Evolutionary conservation across 1,140 invertebrate species (phyloP), one percentile per base, ranked within the genome.

Genomic region (Leptonema lineaticorne): DNA sequence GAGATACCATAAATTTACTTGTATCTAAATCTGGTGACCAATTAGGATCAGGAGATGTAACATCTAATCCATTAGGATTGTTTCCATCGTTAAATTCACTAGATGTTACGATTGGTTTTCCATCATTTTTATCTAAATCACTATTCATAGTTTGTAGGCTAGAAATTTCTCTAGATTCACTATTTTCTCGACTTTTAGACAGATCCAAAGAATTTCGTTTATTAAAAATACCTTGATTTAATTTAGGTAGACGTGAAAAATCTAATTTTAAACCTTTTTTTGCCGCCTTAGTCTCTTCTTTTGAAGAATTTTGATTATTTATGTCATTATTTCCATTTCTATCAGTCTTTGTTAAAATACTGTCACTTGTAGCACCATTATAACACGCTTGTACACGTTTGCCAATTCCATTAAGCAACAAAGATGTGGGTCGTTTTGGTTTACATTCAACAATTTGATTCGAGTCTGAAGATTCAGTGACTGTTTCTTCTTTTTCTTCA

Each of bases 231-330:
- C 65, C 30, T 77, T 79, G 81, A 75, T 82, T 83, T 58, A 81
- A 79, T 78, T 78, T 80, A 69, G 85, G 85, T 72, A 87, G 84
- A 74, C 84, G 86, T 11, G 83, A 86, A 65, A 91, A 82, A 78
- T 91, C 89, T 70, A 91, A 79, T 79, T 88, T 89, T 71, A 91
- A 79, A 71, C 85, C 83, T 74, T 83, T 86, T 75, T 76, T 77
- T 63, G 76, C 74, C 22, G 60, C 68, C 77, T 80, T 74, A 76
- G 77, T 24, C 73, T 69, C 71, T 69, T 80, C 78, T 65, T 71
- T 67, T 16, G 37, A 71, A 58, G 80, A 77, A 73, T 77, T 81
- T 69, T 77, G 77, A 75, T 71, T 65, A 73, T 68, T 70, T 45
- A 68, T 50, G 56, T 72, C 73, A 24, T 79, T 76, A 8, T 24